Evolutionary conservation across 2,888 invertebrate genomes (phyloP).

Genomic region (Sclerodermus sp.): DNA sequence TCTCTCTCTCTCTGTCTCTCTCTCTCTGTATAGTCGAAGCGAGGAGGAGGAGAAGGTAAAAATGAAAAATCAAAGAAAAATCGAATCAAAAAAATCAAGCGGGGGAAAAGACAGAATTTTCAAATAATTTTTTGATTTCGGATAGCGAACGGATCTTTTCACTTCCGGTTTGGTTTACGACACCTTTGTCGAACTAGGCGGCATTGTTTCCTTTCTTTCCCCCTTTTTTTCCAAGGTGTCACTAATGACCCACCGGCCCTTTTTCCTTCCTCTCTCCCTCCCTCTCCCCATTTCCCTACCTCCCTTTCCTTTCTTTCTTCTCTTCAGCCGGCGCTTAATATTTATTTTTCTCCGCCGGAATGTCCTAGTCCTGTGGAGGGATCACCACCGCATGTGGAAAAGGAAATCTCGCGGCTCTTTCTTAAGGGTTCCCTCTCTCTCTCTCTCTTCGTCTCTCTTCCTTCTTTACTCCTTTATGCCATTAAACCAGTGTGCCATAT

Average conservation of each 20-base stretch:
- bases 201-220: constrained; percentile 31
- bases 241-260: constrained; percentile 26
- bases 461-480: too few species aligned
- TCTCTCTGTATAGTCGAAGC: too few species aligned
- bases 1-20: too few species aligned
- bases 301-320: constrained; percentile 3
- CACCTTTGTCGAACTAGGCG: constrained; percentile 18
- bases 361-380: constrained; percentile 10
- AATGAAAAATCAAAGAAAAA: too few species aligned
- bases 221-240: constrained; percentile 14
- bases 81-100: background rate
- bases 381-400: constrained; percentile 7
- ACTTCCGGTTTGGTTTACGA: constrained; percentile 34
- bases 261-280: too few species aligned
- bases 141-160: constrained; percentile 4
- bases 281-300: too few species aligned
- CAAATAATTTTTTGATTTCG: background rate
- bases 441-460: constrained; percentile 2
- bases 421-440: background rate
- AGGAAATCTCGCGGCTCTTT: constrained; percentile 6
- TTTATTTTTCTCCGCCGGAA: constrained; percentile 30
- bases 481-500: constrained; percentile 2
- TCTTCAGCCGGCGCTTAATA: constrained; percentile 22
- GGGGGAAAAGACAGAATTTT: background rate
- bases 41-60: background rate